phyloP scores from a whole-genome alignment of 2,797 vertebrate species.

The Okamejei kenojei region DNA sequence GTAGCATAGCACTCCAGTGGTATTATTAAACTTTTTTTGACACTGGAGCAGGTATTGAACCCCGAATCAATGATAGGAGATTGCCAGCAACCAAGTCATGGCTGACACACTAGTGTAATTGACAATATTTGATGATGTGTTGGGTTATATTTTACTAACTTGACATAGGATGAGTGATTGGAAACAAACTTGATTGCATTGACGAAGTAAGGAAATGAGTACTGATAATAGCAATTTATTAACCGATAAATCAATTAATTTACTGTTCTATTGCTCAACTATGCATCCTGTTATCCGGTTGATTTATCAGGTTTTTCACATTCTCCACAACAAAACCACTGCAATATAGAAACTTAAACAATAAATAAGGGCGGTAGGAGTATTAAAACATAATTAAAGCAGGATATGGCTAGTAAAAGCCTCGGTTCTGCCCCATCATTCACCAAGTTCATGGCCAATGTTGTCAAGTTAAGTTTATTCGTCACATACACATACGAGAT shows the following conservation, averaged over 20 bases:
- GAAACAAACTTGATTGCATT: background rate
- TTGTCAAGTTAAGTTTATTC: too few species aligned
- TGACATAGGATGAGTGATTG: background rate
- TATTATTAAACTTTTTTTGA: too few species aligned
- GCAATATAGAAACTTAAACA: background rate
- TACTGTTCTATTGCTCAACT: background rate
- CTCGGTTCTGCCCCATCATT: too few species aligned
- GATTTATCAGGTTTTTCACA: background rate
- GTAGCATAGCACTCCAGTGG: too few species aligned
- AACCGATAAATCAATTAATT: background rate
- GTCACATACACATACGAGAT: too few species aligned
- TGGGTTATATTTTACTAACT: background rate
- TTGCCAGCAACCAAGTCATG: too few species aligned
- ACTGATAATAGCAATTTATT: background rate
- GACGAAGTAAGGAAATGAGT: background rate
- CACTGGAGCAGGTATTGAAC: too few species aligned
- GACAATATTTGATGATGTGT: background rate
- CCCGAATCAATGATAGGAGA: too few species aligned
- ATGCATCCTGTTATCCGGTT: background rate
- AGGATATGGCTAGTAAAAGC: too few species aligned
- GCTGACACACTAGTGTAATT: background rate
- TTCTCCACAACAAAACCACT: background rate
- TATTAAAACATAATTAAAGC: too few species aligned
- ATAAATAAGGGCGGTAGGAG: background rate
- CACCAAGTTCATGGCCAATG: too few species aligned